Base-by-base conservation (phyloP, 2,113 vertebrate genomes). In the Hippoglossus stenolepis region DNA sequence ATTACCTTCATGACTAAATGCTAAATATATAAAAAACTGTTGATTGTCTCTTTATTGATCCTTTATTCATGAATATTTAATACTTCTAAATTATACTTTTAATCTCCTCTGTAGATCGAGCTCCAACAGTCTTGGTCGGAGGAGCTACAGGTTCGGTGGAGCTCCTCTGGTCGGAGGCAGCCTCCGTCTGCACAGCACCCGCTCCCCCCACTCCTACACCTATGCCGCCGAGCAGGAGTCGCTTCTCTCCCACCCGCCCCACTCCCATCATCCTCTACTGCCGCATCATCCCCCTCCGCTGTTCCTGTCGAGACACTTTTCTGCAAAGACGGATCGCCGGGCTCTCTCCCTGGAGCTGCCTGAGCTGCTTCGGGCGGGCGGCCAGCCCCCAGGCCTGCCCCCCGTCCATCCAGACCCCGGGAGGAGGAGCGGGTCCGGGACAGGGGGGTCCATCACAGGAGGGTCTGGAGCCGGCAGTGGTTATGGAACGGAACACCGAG, bases 341-440 rank as follows among this genome's bases (percentile, higher is more conserved):
- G 97, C 97, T 0, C 93, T 98, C 31, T 99, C 97, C 0, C 92
- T 99, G 18, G 97, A 98, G 91, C 86, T 96, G 77, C 76, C 96
- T 3, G 96, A 98, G 86, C 96, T 38, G 31, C 82, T 95, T 1
- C 94, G 93, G 68, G 85, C 95, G 60, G 90, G 90, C 0, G 87
- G 76, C 2, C 89, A 79, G 13, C 68, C 84, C 0, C 81, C 68
- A 0, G 13, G 76, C 2, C 89, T 77, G 13, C 68, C 84, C 0
- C 81, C 68, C 0, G 13, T 64, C 70, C 85, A 73, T 14, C 71
- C 61, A 10, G 86, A 92, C 9, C 73, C 79, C 15, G 77, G 82
- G 51, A 96, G 94, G 87, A 90, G 89, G 15, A 94, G 92, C 2
- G 86, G 81, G 4, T 89, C 89, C 0, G 89, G 80, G 26, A 61